Percentiles rank a stretch among this genome's conserved stretches.
Conservation (phyloP, 2,888 invertebrate species). For the Drosophila anomalata region DNA sequence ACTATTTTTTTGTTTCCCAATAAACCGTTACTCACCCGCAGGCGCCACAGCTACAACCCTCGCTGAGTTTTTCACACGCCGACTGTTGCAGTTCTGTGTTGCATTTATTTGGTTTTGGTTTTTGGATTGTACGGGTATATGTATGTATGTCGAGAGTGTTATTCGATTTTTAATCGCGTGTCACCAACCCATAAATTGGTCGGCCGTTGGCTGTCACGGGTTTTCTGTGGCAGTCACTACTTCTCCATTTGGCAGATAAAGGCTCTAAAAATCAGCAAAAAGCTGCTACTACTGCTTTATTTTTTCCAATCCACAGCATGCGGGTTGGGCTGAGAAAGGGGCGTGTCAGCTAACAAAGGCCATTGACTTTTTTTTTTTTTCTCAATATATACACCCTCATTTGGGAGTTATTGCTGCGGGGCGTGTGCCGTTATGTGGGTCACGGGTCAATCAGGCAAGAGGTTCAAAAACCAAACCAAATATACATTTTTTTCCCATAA, state of each 20-base stretch:
- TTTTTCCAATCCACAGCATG: constrained; percentile 12
- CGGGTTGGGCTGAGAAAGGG: constrained; percentile 25
- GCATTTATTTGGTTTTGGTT: constrained; percentile 3
- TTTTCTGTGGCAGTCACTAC: background rate
- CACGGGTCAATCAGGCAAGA: constrained; percentile 67
- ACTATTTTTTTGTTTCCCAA: constrained; percentile 1
- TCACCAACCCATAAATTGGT: constrained; percentile 65
- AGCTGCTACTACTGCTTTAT: constrained; percentile 11
- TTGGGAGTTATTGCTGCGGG: constrained; percentile 54
- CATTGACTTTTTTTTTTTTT: constrained; percentile 55
- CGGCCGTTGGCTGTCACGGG: constrained; percentile 43
- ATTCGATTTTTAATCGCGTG: constrained; percentile 73
- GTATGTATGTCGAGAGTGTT: background rate
- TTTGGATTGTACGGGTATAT: constrained; percentile 16
- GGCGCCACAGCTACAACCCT: constrained; percentile 53
- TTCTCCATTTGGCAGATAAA: constrained; percentile 46
- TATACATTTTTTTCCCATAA: constrained; percentile 34
- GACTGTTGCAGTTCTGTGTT: constrained; percentile 17
- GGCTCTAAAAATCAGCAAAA: constrained; percentile 58
- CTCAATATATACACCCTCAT: constrained; percentile 40
- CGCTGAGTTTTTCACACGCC: constrained; percentile 64
- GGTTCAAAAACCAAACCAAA: background rate
- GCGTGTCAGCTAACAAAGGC: constrained; percentile 37
- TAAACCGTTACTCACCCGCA: constrained; percentile 52
- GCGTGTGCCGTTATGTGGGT: constrained; percentile 61